Evolutionary conservation across 2,113 vertebrate genomes (phyloP).

Genomic region (Galbula dea): DNA sequence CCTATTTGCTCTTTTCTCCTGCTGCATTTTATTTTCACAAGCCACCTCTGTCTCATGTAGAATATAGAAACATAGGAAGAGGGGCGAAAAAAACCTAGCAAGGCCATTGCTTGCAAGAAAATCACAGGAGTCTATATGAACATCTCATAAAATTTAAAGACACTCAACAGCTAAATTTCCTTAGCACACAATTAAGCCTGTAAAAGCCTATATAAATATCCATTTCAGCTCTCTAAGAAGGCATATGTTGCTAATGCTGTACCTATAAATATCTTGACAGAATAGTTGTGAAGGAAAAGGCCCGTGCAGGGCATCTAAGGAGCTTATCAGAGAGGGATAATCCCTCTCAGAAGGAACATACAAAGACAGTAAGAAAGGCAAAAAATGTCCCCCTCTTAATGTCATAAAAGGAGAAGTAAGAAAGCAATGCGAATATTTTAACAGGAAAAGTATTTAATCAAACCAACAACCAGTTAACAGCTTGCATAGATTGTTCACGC

Average conservation of each 20-base stretch:
- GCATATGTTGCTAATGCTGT: neutral
- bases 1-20: neutral
- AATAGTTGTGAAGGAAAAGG: conserved; percentile 7
- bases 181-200: neutral
- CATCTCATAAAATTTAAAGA: neutral
- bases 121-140: no score
- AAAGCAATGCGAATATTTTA: no score
- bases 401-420: neutral
- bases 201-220: neutral
- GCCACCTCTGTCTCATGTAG: neutral
- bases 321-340: conserved; percentile 58
- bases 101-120: neutral
- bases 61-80: neutral
- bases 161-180: neutral
- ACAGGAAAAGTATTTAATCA: neutral
- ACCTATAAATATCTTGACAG: conserved; percentile 41
- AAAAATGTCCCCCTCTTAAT: neutral
- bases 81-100: neutral
- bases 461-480: neutral
- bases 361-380: neutral
- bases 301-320: conserved; percentile 34
- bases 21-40: neutral
- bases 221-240: neutral
- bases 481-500: neutral
- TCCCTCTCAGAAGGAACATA: neutral